Conservation (phyloP, 2,888 invertebrate genomes). For the Trachelus stipa region DNA sequence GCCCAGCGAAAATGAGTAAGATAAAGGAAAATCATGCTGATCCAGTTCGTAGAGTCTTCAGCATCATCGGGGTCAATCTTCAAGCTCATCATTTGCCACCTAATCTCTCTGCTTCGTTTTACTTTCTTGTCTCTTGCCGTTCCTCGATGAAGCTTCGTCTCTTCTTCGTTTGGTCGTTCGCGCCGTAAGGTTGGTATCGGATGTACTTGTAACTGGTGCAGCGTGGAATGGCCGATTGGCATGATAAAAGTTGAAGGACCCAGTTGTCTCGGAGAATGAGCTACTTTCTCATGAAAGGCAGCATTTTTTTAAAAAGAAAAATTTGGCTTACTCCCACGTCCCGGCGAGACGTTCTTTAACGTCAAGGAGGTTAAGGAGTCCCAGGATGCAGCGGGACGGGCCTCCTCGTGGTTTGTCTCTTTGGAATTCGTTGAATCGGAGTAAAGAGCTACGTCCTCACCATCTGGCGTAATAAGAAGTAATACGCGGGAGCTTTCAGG, state of each 20-base stretch:
- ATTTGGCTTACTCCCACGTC: too few relatives aligned
- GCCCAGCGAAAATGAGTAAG: not conserved
- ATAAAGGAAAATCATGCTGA: not conserved
- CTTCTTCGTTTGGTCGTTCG: not conserved
- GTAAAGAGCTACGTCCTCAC: not conserved
- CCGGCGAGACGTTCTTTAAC: not conserved
- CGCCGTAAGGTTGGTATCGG: not conserved
- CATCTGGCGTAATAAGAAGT: not conserved
- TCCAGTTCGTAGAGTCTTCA: not conserved
- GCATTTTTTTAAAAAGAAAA: not conserved
- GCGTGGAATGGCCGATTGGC: not conserved
- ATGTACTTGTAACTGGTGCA: too few relatives aligned
- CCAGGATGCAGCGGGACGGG: not conserved
- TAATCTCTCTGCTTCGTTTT: not conserved
- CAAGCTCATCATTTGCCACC: not conserved
- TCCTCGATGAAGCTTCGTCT: not conserved
- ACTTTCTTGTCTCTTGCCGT: not conserved
- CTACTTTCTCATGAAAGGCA: not conserved
- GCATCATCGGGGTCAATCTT: not conserved
- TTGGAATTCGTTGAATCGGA: not conserved
- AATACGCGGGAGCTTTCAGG: constrained; percentile 34
- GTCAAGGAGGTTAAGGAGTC: not conserved
- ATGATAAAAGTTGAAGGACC: not conserved
- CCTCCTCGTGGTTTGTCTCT: not conserved
- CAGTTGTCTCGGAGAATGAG: not conserved